Conservation (phyloP, 2,888 invertebrate genomes). For the Polydrusus pterygomalis region DNA sequence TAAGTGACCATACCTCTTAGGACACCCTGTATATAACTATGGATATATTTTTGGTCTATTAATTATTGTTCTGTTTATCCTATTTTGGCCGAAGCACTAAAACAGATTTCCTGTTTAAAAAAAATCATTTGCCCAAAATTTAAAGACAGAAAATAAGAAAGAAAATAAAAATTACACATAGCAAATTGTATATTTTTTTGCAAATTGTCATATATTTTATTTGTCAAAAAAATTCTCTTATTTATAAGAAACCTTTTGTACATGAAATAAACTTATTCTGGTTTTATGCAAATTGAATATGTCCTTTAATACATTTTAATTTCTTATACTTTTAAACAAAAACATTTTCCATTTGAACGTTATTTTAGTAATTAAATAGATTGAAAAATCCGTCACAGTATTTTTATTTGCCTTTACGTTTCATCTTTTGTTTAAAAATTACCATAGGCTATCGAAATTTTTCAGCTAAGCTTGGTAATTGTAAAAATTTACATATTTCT, state of each 20-base stretch:
- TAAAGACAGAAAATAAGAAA: too few relatives aligned
- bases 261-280: not conserved
- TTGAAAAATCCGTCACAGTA: slow-evolving; percentile 28
- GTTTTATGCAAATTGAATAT: not conserved
- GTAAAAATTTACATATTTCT: slow-evolving; percentile 52
- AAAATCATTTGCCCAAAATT: too few relatives aligned
- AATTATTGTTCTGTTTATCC: too few relatives aligned
- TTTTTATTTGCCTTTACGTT: slow-evolving; percentile 21
- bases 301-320: not conserved
- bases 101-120: too few relatives aligned
- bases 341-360: not conserved
- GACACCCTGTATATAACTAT: too few relatives aligned
- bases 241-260: not conserved
- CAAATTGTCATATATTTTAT: too few relatives aligned
- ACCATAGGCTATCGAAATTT: slow-evolving; percentile 36
- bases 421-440: slow-evolving; percentile 36
- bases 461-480: slow-evolving; percentile 39
- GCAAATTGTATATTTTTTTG: too few relatives aligned
- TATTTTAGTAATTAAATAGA: slow-evolving; percentile 18
- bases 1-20: too few relatives aligned
- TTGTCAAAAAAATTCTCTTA: too few relatives aligned
- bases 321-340: slow-evolving; percentile 17
- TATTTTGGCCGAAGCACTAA: too few relatives aligned
- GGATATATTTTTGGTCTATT: too few relatives aligned
- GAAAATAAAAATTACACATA: too few relatives aligned